Conservation (phyloP, 2,888 invertebrate genomes). For the Ennomos erosarius region DNA sequence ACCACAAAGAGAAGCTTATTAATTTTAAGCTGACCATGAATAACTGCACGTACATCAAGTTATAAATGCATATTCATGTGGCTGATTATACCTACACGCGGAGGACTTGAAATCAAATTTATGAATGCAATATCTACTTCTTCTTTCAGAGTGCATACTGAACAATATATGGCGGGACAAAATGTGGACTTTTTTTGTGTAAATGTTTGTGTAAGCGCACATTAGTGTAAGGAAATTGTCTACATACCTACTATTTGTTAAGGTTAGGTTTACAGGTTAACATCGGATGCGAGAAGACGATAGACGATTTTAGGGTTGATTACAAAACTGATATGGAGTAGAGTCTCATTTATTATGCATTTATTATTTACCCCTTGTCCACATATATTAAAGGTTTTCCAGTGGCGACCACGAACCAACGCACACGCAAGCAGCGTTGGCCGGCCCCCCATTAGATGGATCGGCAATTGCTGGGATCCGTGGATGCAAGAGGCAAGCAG, state of each 20-base stretch:
- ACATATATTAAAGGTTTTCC: too few relatives aligned
- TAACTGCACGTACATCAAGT: neutral
- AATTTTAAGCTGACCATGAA: neutral
- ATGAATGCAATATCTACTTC: slow-evolving; percentile 24
- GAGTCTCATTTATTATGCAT: too few relatives aligned
- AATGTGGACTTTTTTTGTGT: slow-evolving; percentile 3
- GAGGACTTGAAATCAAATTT: slow-evolving; percentile 35
- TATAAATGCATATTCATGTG: neutral
- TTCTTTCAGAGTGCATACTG: slow-evolving; percentile 21
- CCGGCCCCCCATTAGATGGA: too few relatives aligned
- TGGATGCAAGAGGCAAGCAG: too few relatives aligned
- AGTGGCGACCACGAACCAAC: too few relatives aligned
- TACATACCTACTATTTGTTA: neutral
- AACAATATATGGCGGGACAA: slow-evolving; percentile 7
- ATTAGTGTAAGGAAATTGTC: neutral
- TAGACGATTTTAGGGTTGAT: too few relatives aligned
- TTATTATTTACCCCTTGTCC: too few relatives aligned
- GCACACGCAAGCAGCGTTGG: too few relatives aligned
- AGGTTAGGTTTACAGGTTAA: too few relatives aligned
- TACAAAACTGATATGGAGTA: too few relatives aligned
- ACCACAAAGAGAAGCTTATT: neutral
- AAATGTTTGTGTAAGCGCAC: neutral
- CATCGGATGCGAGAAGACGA: too few relatives aligned
- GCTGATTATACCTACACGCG: slow-evolving; percentile 15
- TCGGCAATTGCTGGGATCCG: too few relatives aligned